Evolutionary conservation across 2,888 invertebrate species (phyloP).

Genomic region (Latrodectus elegans): DNA sequence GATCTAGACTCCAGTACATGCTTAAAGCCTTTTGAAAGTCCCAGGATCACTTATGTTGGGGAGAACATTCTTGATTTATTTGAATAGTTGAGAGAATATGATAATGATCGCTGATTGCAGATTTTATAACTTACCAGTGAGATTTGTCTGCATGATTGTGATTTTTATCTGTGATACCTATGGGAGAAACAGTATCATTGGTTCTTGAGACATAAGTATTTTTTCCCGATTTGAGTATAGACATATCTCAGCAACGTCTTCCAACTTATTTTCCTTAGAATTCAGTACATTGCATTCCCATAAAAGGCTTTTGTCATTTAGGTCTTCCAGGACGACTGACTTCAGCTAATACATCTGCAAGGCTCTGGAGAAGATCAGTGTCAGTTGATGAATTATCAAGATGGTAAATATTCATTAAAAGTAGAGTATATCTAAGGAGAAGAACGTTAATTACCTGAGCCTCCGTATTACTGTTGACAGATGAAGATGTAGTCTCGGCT

Average conservation of each 20-base stretch:
- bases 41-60: no score
- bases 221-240: constrained; percentile 7
- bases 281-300: not conserved
- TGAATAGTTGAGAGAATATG: no score
- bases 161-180: not conserved
- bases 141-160: not conserved
- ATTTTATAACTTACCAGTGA: not conserved
- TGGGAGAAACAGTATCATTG: constrained; percentile 4
- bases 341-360: not conserved
- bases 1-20: not conserved
- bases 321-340: not conserved
- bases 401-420: constrained; percentile 2
- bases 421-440: not conserved
- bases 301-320: not conserved
- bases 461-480: not conserved
- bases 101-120: no score
- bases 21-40: no score
- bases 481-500: not conserved
- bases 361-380: not conserved
- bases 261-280: not conserved
- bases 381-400: constrained; percentile 2
- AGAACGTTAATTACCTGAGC: constrained; percentile 9
- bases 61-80: no score
- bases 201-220: constrained; percentile 19
- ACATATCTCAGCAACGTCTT: not conserved